Evolutionary conservation across 2,888 invertebrate species (phyloP).

Genomic region (Crossocerus cetratus): DNA sequence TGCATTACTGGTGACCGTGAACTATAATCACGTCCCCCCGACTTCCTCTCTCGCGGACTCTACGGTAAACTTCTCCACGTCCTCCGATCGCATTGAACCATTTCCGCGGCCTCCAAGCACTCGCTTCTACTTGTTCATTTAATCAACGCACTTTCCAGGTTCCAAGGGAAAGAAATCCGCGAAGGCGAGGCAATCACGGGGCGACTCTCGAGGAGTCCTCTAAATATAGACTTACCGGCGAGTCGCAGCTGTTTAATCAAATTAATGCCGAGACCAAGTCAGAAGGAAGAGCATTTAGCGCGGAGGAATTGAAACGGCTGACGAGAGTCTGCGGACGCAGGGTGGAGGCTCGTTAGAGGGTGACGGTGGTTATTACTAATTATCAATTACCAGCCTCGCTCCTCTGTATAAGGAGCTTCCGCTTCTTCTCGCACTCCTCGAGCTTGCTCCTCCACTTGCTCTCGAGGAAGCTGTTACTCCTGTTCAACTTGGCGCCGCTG

Average conservation of each 20-base stretch:
- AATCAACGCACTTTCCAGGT: not conserved
- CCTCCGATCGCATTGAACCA: not conserved
- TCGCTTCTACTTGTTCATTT: not conserved
- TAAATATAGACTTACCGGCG: slow-evolving; percentile 11
- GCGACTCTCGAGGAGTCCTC: not conserved
- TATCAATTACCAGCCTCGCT: slow-evolving; percentile 83
- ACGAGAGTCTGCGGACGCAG: slow-evolving; percentile 18
- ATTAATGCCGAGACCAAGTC: slow-evolving; percentile 13
- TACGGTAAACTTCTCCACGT: not conserved
- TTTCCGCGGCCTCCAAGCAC: not conserved
- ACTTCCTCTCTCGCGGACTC: slow-evolving; percentile 34
- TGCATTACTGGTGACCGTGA: slow-evolving; percentile 48
- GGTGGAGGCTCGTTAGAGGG: slow-evolving; percentile 23
- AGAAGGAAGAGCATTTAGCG: slow-evolving; percentile 24
- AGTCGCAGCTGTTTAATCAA: slow-evolving; percentile 36
- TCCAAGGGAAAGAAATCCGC: not conserved
- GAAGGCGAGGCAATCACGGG: not conserved
- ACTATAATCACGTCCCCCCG: slow-evolving; percentile 44
- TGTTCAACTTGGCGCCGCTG: slow-evolving; percentile 53
- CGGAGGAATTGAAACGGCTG: slow-evolving; percentile 32
- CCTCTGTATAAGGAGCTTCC: slow-evolving; percentile 83
- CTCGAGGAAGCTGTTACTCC: slow-evolving; percentile 66
- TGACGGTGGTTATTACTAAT: slow-evolving; percentile 42
- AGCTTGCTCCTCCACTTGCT: slow-evolving; percentile 83
- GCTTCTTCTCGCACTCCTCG: slow-evolving; percentile 84